Percentiles rank a stretch among this genome's conserved stretches.
phyloP scores from a whole-genome alignment of 1,140 invertebrate species.

The Caenorhabditis briggsae region DNA sequence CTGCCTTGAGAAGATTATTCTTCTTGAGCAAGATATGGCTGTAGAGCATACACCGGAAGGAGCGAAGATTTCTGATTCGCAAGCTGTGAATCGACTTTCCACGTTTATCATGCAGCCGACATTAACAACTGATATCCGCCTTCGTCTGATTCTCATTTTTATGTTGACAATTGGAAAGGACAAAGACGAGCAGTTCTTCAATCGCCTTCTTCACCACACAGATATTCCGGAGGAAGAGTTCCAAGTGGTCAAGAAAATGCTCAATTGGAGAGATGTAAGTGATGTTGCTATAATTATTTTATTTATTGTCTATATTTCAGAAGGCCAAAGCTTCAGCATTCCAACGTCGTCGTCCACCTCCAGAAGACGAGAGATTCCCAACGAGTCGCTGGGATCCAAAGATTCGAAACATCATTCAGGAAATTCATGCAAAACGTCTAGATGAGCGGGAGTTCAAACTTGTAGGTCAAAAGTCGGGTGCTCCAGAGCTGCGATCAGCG shows the following conservation, averaged over 20 bases:
- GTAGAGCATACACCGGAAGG: constrained; percentile 15
- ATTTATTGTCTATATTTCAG: not conserved
- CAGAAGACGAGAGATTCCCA: constrained; percentile 3
- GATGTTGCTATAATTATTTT: not conserved
- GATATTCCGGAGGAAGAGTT: not conserved
- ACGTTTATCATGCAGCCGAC: not conserved
- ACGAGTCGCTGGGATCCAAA: constrained; percentile 41
- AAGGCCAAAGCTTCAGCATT: not conserved
- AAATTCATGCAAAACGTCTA: not conserved
- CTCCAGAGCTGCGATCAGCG: not conserved
- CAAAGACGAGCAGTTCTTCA: constrained; percentile 25
- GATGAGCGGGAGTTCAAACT: constrained; percentile 34
- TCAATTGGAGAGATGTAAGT: not conserved
- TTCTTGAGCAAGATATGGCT: constrained; percentile 26
- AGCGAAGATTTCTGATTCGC: not conserved
- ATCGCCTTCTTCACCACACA: constrained; percentile 26
- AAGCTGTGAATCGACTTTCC: not conserved
- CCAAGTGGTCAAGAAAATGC: not conserved
- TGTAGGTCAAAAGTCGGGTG: not conserved
- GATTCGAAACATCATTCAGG: not conserved
- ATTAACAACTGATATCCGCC: constrained; percentile 4
- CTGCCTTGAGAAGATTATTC: constrained; percentile 6
- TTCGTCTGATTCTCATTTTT: constrained; percentile 38
- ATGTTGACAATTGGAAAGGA: constrained; percentile 26
- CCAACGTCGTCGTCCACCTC: not conserved